A percentile compares a stretch with the other conserved stretches of the same genome.
Conservation (phyloP, 2,797 vertebrate genomes). For the Acanthurus lineatus region DNA sequence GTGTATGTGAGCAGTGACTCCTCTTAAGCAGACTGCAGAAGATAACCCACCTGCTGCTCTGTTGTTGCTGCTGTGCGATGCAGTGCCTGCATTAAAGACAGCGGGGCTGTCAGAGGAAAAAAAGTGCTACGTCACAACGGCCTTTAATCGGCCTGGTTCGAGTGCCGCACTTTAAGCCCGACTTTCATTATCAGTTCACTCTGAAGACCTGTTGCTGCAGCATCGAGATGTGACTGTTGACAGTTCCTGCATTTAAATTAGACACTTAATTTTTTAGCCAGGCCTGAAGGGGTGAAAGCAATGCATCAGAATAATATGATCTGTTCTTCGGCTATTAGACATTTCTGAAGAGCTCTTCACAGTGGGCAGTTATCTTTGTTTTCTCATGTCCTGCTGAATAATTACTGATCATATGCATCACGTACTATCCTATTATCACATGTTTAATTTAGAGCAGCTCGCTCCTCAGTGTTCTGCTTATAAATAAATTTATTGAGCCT, state of each 20-base stretch:
- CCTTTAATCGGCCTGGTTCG: slow-evolving; percentile 24
- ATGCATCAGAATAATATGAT: neutral
- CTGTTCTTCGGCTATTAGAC: neutral
- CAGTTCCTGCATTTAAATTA: slow-evolving; percentile 29
- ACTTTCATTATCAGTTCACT: slow-evolving; percentile 4
- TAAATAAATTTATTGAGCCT: no score
- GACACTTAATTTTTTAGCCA: slow-evolving; percentile 16
- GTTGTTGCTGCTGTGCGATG: slow-evolving; percentile 43
- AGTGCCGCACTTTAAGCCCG: slow-evolving; percentile 17
- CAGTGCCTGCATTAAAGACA: slow-evolving; percentile 38
- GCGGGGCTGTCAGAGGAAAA: slow-evolving; percentile 6
- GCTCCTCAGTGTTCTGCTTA: neutral
- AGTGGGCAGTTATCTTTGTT: neutral
- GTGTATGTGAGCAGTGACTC: slow-evolving; percentile 10
- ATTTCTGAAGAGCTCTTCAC: neutral
- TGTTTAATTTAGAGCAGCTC: slow-evolving; percentile 5
- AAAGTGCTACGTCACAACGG: slow-evolving; percentile 62
- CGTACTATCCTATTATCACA: neutral
- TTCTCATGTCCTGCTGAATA: neutral
- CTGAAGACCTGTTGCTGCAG: slow-evolving; percentile 42
- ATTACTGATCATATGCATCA: slow-evolving; percentile 1
- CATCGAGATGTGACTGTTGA: neutral
- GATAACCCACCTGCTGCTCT: slow-evolving; percentile 23
- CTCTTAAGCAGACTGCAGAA: slow-evolving; percentile 46
- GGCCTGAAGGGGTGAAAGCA: slow-evolving; percentile 12